Evolutionary conservation across 2,888 invertebrate species (phyloP).

Genomic region (Pomacea canaliculata): DNA sequence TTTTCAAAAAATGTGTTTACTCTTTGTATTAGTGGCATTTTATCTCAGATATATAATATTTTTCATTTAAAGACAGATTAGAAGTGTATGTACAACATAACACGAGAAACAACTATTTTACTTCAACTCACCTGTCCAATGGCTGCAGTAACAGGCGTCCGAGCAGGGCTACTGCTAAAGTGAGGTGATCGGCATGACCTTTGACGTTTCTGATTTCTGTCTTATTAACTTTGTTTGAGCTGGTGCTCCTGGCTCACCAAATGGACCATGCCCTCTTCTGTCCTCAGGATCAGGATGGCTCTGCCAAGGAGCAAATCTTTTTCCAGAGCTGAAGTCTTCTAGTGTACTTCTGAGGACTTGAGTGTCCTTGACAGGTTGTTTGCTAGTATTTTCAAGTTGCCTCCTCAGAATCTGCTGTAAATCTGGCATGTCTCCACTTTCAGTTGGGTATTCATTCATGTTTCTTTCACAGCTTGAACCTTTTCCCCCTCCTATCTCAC

Average conservation of each 20-base stretch:
- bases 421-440: background rate
- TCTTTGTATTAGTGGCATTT: too few species aligned
- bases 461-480: background rate
- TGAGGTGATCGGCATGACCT: slow-evolving; percentile 31
- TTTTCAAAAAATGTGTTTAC: too few species aligned
- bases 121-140: slow-evolving; percentile 51
- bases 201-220: slow-evolving; percentile 5
- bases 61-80: too few species aligned
- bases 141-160: slow-evolving; percentile 38
- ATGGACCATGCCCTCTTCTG: too few species aligned
- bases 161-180: slow-evolving; percentile 41
- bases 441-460: background rate
- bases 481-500: background rate
- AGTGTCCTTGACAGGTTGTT: background rate
- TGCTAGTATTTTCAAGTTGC: background rate
- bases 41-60: too few species aligned
- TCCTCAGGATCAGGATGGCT: background rate
- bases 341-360: background rate
- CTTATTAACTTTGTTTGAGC: background rate
- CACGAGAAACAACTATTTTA: too few species aligned
- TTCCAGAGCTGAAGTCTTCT: background rate
- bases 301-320: background rate
- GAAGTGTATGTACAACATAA: too few species aligned
- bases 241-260: background rate
- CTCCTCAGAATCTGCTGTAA: too few species aligned